Evolutionary conservation across 2,113 vertebrate species (phyloP), one percentile per base, ranked within the genome.

Genomic region (Triplophysa tibetana): DNA sequence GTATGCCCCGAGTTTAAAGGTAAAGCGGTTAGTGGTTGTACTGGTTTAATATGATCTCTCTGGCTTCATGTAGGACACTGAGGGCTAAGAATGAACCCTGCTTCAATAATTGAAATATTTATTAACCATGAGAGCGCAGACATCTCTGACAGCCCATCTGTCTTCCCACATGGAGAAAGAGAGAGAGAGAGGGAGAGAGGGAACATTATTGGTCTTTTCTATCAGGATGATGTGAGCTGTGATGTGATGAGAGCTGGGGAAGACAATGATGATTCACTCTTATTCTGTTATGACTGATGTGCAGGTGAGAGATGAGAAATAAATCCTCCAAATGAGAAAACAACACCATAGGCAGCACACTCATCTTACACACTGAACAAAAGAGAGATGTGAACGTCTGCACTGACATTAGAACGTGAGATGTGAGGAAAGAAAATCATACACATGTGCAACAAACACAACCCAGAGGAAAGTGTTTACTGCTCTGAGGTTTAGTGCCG

Each of bases 241-340:
- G 43, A 63, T 50, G 62, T 75, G 23, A 63, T 63, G 23, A 75
- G 58, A 62, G 58, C 48, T 75, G 16, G 84, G 67, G 85, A 66
- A 26, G 16, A 56, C 50, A 2, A 38, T 38, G 29, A 43, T 67
- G 52, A 67, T 66, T 68, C 14, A 9, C 19, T 69, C 23, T 45
- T 61, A 38, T 74, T 73, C 29, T 23, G 52, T 60, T 45, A 60
- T 74, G 72, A 74, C 56, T 61, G 21, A 74, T 43, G 72, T 50
- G n/a, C 48, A 13, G 64, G 65, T 78, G 65, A 52, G 65, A 56
- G 52, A n/a, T 38, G 61, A 56, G 54, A 61, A 74, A 74, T 74
- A 74, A 74, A 74, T 62, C 21, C 12, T 74, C 72, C 17, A 74
- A 61, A 74, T 62, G 61, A 74, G 33, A 74, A 61, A 60, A 61